Conservation (phyloP, 2,888 invertebrate genomes). For the Xestia rhomboidea region DNA sequence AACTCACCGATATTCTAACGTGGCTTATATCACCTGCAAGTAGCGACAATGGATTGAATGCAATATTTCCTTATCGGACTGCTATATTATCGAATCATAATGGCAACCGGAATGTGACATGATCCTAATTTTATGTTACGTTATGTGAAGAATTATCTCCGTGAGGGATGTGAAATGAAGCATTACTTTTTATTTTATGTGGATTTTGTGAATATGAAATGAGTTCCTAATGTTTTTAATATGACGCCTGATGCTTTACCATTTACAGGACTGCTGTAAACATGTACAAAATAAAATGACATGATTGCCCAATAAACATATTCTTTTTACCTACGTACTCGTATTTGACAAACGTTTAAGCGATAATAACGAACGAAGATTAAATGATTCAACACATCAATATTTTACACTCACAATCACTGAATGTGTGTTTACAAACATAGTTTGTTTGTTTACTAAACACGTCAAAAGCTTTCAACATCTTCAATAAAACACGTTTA, state of each 20-base stretch:
- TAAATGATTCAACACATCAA: constrained; percentile 4
- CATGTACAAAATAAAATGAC: constrained; percentile 3
- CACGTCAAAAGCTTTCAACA: constrained; percentile 33
- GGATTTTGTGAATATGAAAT: constrained; percentile 12
- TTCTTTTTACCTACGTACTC: neutral
- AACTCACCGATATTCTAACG: constrained; percentile 36
- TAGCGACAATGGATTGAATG: constrained; percentile 40
- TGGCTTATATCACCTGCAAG: constrained; percentile 28
- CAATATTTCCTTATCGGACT: constrained; percentile 49
- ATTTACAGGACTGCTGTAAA: constrained; percentile 27
- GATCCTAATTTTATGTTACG: constrained; percentile 37
- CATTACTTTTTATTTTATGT: constrained; percentile 30
- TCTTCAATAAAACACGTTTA: constrained; percentile 40
- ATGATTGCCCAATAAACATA: constrained; percentile 18
- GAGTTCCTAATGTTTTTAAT: constrained; percentile 12
- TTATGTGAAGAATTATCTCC: constrained; percentile 22
- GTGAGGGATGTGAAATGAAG: neutral
- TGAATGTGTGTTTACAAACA: constrained; percentile 5
- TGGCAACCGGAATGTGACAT: constrained; percentile 28
- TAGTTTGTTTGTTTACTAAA: constrained; percentile 36
- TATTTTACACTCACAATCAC: constrained; percentile 22
- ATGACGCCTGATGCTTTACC: neutral
- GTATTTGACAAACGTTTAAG: neutral
- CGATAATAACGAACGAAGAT: constrained; percentile 20
- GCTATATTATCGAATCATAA: constrained; percentile 47